Percentiles rank a stretch among this genome's conserved stretches.
These are phyloP conservation scores for Xiphorhynchus erythropygius DNA, from an alignment of 2,797 vertebrate species.

Conservation along the genomic window DNA sequence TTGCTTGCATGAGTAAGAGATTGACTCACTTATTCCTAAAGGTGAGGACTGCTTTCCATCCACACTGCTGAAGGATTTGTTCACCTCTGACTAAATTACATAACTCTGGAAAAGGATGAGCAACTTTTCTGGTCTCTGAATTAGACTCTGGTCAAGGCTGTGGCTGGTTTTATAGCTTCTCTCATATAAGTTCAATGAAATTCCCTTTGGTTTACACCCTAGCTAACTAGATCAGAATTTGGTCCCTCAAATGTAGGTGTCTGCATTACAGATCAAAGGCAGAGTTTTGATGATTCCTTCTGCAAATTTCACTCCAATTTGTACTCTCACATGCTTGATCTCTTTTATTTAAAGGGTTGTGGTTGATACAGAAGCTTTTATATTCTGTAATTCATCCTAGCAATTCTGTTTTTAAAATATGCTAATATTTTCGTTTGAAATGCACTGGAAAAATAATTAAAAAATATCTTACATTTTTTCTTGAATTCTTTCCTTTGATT, in stretches of 20 bases:
- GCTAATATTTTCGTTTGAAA: conserved; percentile 67
- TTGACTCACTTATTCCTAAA: conserved; percentile 15
- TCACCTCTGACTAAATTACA: background rate
- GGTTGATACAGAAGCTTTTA: background rate
- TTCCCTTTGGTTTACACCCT: background rate
- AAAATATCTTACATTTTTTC: conserved; percentile 46
- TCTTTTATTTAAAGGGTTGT: conserved; percentile 24
- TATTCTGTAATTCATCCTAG: conserved; percentile 2
- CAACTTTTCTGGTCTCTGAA: background rate
- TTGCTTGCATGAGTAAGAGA: background rate
- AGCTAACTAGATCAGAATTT: background rate
- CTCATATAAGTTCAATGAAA: background rate
- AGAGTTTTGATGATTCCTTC: background rate
- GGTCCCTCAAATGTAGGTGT: background rate
- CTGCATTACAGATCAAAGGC: conserved; percentile 1
- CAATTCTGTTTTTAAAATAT: conserved; percentile 23
- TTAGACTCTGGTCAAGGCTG: background rate
- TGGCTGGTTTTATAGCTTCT: background rate
- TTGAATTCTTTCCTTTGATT: conserved; percentile 21
- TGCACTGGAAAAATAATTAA: conserved; percentile 2
- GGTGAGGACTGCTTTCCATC: background rate
- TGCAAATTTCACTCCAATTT: conserved; percentile 9
- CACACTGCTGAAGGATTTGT: background rate
- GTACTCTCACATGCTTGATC: conserved; percentile 8
- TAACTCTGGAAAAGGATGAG: background rate